Base-by-base conservation (phyloP, 1,140 invertebrate species). In the Adoxophyes honmai region DNA sequence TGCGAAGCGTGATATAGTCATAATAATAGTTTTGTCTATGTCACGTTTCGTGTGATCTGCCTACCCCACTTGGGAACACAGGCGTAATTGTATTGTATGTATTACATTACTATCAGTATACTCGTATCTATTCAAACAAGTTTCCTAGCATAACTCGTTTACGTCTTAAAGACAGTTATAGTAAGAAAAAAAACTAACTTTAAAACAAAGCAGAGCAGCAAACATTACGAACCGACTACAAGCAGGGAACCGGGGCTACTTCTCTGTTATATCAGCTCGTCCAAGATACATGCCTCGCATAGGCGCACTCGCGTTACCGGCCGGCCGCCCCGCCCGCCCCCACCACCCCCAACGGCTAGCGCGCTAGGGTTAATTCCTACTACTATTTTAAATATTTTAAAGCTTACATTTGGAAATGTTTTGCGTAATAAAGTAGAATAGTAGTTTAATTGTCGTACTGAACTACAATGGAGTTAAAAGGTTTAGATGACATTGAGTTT, bases 221-320 rank as follows among this genome's bases (percentile, higher is more conserved):
- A 37, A 4, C 51, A 1, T 1, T 34, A 35, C 64, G 48, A 37
- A 66, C 58, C 63, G 59, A 66, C 61, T 76, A 68, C 65, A 82
- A 78, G 76, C 80, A 68, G 73, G 75, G 81, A 84, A 80, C 79
- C 76, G 84, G 84, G 84, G 84, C 84, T 85, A 87, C 82, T 87
- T 86, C 81, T 84, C 83, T 84, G 84, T 85, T 87, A 86, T 87
- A 87, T 87, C 84, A 84, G 84, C 78, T 78, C 76, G 83, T 83
- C 81, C 84, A 87, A 87, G 84, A 87, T 87, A 87, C 84, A 87
- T 87, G 84, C 82, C 81, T 87, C 84, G 84, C 84, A 87, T 87
- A 87, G 84, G 82, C 81, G 81, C 84, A 85, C 83, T 86, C 80
- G 81, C 83, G 80, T 86, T 85, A 85, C 83, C 83, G 83, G 79